A percentile compares a stretch with the other conserved stretches of the same genome.
Evolutionary conservation across 1,140 invertebrate genomes (phyloP).

Genomic region (Macrotrachela quadricornifera): DNA sequence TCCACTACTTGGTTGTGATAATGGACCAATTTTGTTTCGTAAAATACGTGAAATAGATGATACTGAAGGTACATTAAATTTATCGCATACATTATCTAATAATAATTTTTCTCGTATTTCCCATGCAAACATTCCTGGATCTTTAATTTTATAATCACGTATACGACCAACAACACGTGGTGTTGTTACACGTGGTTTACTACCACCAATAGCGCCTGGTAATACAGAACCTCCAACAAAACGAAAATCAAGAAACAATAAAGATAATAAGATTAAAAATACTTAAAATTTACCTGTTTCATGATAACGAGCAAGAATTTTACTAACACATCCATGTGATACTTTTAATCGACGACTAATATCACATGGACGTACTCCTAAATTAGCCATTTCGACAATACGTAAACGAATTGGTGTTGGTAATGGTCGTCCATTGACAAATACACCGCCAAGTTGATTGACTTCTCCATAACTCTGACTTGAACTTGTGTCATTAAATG

Average conservation of each 20-base stretch:
- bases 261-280: neutral
- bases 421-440: conserved; percentile 67
- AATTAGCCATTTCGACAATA: conserved; percentile 74
- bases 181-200: conserved; percentile 79
- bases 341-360: conserved; percentile 77
- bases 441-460: conserved; percentile 68
- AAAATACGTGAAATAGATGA: conserved; percentile 73
- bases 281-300: conserved; percentile 16
- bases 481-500: no score
- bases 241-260: neutral
- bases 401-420: conserved; percentile 54
- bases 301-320: conserved; percentile 42
- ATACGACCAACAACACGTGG: conserved; percentile 81
- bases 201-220: conserved; percentile 76
- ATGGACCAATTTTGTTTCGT: conserved; percentile 36
- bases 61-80: conserved; percentile 78
- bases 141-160: conserved; percentile 74
- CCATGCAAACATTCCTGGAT: conserved; percentile 88
- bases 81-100: conserved; percentile 69
- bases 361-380: conserved; percentile 76
- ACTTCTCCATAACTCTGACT: conserved; percentile 44
- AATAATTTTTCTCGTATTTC: conserved; percentile 75
- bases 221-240: conserved; percentile 50
- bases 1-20: neutral
- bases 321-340: conserved; percentile 82